phyloP scores from a whole-genome alignment of 2,888 invertebrate genomes.

The Epistrophella euchroma region DNA sequence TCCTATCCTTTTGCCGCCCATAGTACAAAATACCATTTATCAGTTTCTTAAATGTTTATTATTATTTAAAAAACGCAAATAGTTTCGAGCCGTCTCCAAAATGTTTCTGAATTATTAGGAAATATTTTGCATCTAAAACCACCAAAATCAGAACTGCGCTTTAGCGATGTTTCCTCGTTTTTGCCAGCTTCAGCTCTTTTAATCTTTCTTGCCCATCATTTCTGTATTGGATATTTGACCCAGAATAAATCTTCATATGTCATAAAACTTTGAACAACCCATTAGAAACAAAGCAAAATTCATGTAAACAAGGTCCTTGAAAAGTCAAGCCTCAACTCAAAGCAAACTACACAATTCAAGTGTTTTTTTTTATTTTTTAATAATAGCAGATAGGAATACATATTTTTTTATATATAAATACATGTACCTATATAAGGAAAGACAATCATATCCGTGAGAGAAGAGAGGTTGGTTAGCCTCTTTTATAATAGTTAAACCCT shows the following conservation, averaged over 20 bases:
- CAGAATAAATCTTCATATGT: constrained; percentile 4
- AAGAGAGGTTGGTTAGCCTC: constrained; percentile 17
- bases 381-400: no score
- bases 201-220: neutral
- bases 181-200: neutral
- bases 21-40: no score
- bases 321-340: constrained; percentile 31
- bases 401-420: neutral
- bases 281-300: constrained; percentile 9
- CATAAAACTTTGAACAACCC: neutral
- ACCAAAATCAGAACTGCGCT: no score
- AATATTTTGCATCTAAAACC: no score
- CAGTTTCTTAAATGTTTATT: no score
- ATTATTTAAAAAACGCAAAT: no score
- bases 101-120: no score
- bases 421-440: neutral
- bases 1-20: no score
- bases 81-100: no score
- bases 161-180: no score
- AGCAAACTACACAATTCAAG: constrained; percentile 7
- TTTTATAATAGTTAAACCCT: constrained; percentile 29
- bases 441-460: constrained; percentile 10
- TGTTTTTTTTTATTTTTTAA: neutral
- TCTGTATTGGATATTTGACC: neutral
- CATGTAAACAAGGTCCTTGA: constrained; percentile 44